Evolutionary conservation across 2,113 vertebrate genomes (phyloP).

Genomic region (Colinus virginianus): DNA sequence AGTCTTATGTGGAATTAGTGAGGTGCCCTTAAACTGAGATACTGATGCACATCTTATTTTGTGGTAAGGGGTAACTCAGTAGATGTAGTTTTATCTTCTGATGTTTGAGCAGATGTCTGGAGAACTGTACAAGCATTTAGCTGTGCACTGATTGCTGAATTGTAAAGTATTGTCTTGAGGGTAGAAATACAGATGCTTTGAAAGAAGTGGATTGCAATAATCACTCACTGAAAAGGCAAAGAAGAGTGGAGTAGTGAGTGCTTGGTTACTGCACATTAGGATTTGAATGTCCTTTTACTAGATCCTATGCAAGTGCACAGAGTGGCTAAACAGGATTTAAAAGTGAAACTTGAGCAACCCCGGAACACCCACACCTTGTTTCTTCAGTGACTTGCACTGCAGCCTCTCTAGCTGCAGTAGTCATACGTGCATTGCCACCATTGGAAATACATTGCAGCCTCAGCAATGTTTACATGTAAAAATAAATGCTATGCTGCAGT

Average conservation of each 20-base stretch:
- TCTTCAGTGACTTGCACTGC: background rate
- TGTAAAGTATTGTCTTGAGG: background rate
- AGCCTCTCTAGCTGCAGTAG: background rate
- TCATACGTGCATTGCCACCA: background rate
- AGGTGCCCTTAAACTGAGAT: background rate
- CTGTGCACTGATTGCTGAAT: background rate
- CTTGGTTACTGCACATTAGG: background rate
- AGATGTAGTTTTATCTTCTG: background rate
- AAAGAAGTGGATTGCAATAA: background rate
- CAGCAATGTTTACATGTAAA: background rate
- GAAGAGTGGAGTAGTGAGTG: no score
- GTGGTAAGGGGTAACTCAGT: background rate
- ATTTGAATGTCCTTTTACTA: background rate
- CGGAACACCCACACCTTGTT: background rate
- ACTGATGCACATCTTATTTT: background rate
- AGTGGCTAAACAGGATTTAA: background rate
- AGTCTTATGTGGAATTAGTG: background rate
- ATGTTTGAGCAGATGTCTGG: background rate
- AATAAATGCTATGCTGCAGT: background rate
- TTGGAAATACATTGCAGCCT: background rate
- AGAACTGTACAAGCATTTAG: rapidly evolving
- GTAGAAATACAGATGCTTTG: background rate
- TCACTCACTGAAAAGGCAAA: background rate
- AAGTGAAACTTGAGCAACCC: background rate
- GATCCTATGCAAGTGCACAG: rapidly evolving